Conservation (phyloP, 2,113 vertebrate species). For the Corvus moneduloides region DNA sequence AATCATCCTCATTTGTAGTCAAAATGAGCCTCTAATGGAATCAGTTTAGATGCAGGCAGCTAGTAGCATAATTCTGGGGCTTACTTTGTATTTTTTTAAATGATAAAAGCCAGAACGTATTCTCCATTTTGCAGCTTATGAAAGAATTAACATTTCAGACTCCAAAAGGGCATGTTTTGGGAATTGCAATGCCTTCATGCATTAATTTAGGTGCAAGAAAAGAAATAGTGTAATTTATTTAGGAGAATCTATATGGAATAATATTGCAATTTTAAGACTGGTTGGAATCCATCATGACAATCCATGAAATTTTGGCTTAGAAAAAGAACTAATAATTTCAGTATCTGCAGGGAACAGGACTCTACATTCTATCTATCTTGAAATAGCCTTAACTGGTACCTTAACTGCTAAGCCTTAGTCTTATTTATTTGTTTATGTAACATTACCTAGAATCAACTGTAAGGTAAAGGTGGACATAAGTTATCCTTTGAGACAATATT, state of each 20-base stretch:
- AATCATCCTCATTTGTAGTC: background rate
- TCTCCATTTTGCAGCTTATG: background rate
- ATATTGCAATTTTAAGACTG: background rate
- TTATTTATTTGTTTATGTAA: background rate
- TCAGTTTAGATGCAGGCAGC: background rate
- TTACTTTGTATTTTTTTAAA: background rate
- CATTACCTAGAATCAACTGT: background rate
- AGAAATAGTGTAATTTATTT: background rate
- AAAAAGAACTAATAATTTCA: background rate
- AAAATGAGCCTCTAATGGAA: background rate
- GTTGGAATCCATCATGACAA: background rate
- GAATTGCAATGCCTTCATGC: background rate
- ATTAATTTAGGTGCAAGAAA: background rate
- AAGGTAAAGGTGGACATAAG: background rate
- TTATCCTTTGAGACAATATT: background rate
- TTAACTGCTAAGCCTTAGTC: background rate
- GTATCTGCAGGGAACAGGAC: background rate
- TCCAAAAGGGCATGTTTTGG: background rate
- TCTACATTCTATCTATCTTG: background rate
- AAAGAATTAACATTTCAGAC: background rate
- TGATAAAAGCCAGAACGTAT: rapidly evolving
- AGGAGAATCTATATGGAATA: background rate
- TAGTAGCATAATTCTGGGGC: background rate
- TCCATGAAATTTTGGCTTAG: background rate
- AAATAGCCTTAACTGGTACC: background rate